These are phyloP conservation scores for Gnathonemus echidnorhynchus DNA, from an alignment of 2,113 vertebrate genomes.

Conservation along the genomic window DNA sequence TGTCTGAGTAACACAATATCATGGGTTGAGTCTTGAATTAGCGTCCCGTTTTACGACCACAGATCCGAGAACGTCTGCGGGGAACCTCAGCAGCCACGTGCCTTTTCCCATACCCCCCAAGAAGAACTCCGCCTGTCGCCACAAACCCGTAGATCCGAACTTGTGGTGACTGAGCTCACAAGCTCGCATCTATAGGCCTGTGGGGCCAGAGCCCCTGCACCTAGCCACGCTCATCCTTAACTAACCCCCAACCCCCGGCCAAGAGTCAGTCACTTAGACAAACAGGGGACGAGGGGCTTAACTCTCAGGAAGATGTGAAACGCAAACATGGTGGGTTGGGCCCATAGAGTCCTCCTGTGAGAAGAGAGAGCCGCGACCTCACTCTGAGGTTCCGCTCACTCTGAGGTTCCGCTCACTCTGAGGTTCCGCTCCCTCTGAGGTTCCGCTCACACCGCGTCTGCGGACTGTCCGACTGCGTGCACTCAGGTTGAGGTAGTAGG, in stretches of 20 bases:
- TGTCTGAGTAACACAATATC: neutral
- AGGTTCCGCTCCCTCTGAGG: neutral
- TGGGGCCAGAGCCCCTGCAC: constrained; percentile 16
- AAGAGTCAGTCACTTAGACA: neutral
- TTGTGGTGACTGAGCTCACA: constrained; percentile 89
- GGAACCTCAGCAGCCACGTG: neutral
- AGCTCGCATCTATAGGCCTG: constrained; percentile 95
- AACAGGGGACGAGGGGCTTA: neutral
- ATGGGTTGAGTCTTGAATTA: neutral
- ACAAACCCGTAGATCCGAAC: constrained; percentile 99
- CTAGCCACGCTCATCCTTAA: neutral
- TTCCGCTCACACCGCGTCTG: neutral
- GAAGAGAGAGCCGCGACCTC: neutral
- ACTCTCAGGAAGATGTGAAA: neutral
- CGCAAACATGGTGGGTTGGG: neutral
- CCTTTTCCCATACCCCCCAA: constrained; percentile 38
- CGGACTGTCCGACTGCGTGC: constrained; percentile 52
- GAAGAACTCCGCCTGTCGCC: constrained; percentile 72
- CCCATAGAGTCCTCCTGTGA: neutral
- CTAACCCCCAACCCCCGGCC: neutral
- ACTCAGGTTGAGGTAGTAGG: constrained; percentile 99
- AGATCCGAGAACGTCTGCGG: neutral
- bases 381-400: neutral
- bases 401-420: neutral
- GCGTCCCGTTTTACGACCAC: neutral